Evolutionary conservation across 2,888 invertebrate species (phyloP).

Genomic region (Epinotia brunnichana): DNA sequence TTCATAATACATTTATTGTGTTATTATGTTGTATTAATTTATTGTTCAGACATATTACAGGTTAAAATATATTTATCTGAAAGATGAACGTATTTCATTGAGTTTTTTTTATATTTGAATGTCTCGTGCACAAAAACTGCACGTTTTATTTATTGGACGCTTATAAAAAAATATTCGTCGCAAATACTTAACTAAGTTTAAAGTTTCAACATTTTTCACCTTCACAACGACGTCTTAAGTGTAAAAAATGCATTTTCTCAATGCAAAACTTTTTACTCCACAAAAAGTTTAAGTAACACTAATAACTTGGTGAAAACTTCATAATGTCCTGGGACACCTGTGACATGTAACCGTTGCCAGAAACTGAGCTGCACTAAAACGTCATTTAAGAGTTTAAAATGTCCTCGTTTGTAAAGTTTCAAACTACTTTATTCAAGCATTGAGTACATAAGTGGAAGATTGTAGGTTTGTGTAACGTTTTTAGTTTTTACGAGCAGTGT

Average conservation of each 20-base stretch:
- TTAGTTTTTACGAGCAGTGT: background rate
- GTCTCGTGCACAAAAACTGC: too few relatives aligned
- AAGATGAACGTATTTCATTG: too few relatives aligned
- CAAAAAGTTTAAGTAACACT: slow-evolving; percentile 13
- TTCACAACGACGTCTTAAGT: background rate
- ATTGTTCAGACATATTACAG: too few relatives aligned
- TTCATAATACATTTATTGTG: too few relatives aligned
- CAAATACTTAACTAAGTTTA: background rate
- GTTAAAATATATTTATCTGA: too few relatives aligned
- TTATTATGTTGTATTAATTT: too few relatives aligned
- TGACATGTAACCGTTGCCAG: slow-evolving; percentile 9
- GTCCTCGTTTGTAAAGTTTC: slow-evolving; percentile 22
- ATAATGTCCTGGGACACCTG: slow-evolving; percentile 23
- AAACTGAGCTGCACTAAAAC: slow-evolving; percentile 16
- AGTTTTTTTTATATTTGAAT: too few relatives aligned
- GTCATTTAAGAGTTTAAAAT: slow-evolving; percentile 23
- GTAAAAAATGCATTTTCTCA: slow-evolving; percentile 6
- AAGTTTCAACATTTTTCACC: slow-evolving; percentile 4
- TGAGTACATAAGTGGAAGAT: background rate
- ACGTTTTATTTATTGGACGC: background rate
- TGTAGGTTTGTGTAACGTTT: background rate
- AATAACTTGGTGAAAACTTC: slow-evolving; percentile 25
- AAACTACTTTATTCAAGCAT: background rate
- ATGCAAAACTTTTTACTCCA: slow-evolving; percentile 19
- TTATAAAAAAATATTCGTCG: background rate